Base-by-base conservation (phyloP, 1,140 invertebrate genomes). In the Sitobion miscanthi region DNA sequence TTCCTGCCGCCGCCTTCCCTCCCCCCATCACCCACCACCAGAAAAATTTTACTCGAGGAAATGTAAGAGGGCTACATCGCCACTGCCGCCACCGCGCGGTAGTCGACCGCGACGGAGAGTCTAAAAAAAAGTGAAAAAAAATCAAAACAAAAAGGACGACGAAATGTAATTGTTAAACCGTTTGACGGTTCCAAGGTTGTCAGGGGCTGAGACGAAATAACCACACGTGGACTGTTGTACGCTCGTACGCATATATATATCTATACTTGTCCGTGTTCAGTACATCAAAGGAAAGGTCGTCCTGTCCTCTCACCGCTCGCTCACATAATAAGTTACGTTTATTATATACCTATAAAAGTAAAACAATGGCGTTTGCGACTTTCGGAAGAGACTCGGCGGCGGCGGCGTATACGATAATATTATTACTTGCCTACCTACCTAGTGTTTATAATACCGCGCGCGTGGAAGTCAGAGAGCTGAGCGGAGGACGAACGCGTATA, bases 81-180 rank as follows among this genome's bases (percentile, higher is more conserved):
- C 30, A 25, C 62, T 11, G 45, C 62, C 30, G 62, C 62, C 30
- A 69, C 25, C 30, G 30, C 30, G 9, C 30, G 83, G 42, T 47
- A 85, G 82, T 85, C 83, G 83, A 45, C 42, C 42, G 83, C 83
- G 21, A 45, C 42, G 83, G 25, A 38, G 38, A 38, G 38, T 86
- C 42, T 45, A 30, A 86, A 45, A 86, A 25, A 86, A 47, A 45
- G 9, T 30, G 38, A 21, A 42, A 38, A 83, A 83, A 83, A 38
- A 83, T 6, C 9, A 85, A 85, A 85, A 83, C 82, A 42, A 86
- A 45, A 86, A 86, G 42, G 23, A 86, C 83, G 42, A 47, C 83
- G 83, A 86, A 86, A 86, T 45, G 83, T 45, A 86, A 86, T 86
- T 47, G 85, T 86, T 86, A 86, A 86, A 86, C 14, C 45, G 45